A percentile compares a stretch with the other conserved stretches of the same genome.
Evolutionary conservation across 92 coral and sea anemone species (phyloP).

Genomic region (Ricordea florida): DNA sequence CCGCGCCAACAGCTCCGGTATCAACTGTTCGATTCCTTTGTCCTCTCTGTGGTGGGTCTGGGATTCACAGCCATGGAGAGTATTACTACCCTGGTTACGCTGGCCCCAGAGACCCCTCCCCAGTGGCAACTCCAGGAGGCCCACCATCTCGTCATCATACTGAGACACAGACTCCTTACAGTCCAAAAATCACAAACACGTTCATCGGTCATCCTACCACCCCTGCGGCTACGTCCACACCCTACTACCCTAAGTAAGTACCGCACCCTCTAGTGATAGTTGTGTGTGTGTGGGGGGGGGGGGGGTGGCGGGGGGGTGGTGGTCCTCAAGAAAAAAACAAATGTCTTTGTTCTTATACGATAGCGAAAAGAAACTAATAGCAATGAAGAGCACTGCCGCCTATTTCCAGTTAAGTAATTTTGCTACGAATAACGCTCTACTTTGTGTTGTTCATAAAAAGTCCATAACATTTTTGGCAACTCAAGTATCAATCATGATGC

Average conservation of each 20-base stretch:
- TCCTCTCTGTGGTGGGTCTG: conserved; percentile 83
- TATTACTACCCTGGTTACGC: conserved; percentile 82
- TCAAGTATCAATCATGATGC: too few species aligned
- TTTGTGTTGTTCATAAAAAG: too few species aligned
- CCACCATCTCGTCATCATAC: conserved; percentile 39
- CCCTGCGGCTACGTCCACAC: conserved; percentile 80
- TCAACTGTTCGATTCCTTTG: conserved; percentile 82
- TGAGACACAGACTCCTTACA: conserved; percentile 70
- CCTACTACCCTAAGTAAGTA: conserved; percentile 77
- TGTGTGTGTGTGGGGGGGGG: too few species aligned
- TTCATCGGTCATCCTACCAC: conserved; percentile 68
- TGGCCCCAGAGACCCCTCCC: conserved; percentile 49
- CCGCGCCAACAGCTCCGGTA: conserved; percentile 26
- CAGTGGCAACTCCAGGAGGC: not conserved
- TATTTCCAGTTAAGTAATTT: too few species aligned
- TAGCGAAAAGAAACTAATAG: too few species aligned
- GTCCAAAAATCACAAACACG: conserved; percentile 32
- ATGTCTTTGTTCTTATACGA: too few species aligned
- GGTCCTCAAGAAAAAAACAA: too few species aligned
- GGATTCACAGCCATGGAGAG: conserved; percentile 75
- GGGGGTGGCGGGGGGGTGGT: too few species aligned
- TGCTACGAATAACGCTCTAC: too few species aligned
- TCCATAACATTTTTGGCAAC: too few species aligned
- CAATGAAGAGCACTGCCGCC: too few species aligned
- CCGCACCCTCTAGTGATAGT: not conserved